Evolutionary conservation across 2,888 invertebrate species (phyloP).

Genomic region (Drosophila birchii): DNA sequence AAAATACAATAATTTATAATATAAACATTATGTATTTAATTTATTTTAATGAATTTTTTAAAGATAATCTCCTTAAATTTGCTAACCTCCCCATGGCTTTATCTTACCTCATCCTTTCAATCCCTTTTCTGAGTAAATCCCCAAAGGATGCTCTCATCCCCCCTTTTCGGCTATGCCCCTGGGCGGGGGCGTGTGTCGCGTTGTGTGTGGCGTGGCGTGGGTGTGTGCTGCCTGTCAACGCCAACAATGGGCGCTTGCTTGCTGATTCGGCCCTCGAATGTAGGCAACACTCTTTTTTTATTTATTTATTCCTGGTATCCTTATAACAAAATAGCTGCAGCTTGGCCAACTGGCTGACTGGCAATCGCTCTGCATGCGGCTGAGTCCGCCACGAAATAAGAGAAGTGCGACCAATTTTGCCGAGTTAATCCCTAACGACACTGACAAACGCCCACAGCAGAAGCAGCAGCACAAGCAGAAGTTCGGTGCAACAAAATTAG

Average conservation of each 20-base stretch:
- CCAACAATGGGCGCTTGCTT: conserved; percentile 39
- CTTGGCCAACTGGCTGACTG: conserved; percentile 13
- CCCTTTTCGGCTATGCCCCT: not conserved
- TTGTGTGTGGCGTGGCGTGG: conserved; percentile 16
- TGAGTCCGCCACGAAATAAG: conserved; percentile 34
- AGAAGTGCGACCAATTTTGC: conserved; percentile 33
- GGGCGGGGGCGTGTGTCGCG: conserved; percentile 12
- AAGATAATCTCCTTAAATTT: not conserved
- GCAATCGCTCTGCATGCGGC: conserved; percentile 31
- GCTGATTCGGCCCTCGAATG: conserved; percentile 43
- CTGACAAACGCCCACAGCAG: conserved; percentile 26
- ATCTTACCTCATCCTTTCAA: not conserved
- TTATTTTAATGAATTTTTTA: not conserved
- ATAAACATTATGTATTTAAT: not conserved
- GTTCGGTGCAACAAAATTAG: conserved; percentile 37
- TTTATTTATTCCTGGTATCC: conserved; percentile 25
- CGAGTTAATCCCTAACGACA: conserved; percentile 49
- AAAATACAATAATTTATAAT: too few relatives aligned
- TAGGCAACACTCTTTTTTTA: conserved; percentile 60
- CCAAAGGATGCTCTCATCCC: not conserved
- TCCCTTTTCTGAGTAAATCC: conserved; percentile 1
- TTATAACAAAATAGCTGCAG: conserved; percentile 40
- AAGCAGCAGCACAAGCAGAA: conserved; percentile 1
- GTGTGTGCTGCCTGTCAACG: conserved; percentile 35
- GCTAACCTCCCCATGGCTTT: not conserved